These are phyloP conservation scores for Drosophila multiciliata DNA, from an alignment of 2,888 invertebrate genomes.

Conservation along the genomic window DNA sequence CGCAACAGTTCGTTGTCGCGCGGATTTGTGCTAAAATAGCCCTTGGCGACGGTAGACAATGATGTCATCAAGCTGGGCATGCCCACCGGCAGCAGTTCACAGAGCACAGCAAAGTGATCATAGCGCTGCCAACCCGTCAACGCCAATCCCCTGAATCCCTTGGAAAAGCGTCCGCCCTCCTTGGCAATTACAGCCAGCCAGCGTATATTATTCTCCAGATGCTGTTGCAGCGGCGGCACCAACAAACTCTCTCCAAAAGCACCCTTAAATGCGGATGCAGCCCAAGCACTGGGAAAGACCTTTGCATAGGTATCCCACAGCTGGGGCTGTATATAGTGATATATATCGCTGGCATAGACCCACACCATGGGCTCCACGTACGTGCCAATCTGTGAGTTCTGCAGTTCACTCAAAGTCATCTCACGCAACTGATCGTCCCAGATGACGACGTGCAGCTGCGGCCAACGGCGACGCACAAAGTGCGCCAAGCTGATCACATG, in stretches of 20 bases:
- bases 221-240: slow-evolving; percentile 88
- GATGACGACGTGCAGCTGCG: slow-evolving; percentile 88
- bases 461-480: slow-evolving; percentile 87
- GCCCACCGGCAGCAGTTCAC: slow-evolving; percentile 88
- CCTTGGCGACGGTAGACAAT: slow-evolving; percentile 87
- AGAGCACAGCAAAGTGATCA: slow-evolving; percentile 89
- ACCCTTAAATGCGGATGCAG: slow-evolving; percentile 91
- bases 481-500: slow-evolving; percentile 88
- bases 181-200: slow-evolving; percentile 89
- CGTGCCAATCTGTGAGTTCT: slow-evolving; percentile 87
- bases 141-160: slow-evolving; percentile 83
- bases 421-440: slow-evolving; percentile 93
- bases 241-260: slow-evolving; percentile 90
- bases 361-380: slow-evolving; percentile 93
- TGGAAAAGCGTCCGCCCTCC: slow-evolving; percentile 86
- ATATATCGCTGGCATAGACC: slow-evolving; percentile 91
- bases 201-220: slow-evolving; percentile 89
- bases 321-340: slow-evolving; percentile 86
- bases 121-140: slow-evolving; percentile 86
- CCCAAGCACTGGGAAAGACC: slow-evolving; percentile 90
- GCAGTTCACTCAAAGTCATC: slow-evolving; percentile 87
- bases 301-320: slow-evolving; percentile 89
- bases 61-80: slow-evolving; percentile 88
- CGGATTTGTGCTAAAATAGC: slow-evolving; percentile 87
- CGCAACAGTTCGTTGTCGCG: slow-evolving; percentile 85